phyloP scores from a whole-genome alignment of 1,140 invertebrate genomes.

The Tetramorium simillimum region DNA sequence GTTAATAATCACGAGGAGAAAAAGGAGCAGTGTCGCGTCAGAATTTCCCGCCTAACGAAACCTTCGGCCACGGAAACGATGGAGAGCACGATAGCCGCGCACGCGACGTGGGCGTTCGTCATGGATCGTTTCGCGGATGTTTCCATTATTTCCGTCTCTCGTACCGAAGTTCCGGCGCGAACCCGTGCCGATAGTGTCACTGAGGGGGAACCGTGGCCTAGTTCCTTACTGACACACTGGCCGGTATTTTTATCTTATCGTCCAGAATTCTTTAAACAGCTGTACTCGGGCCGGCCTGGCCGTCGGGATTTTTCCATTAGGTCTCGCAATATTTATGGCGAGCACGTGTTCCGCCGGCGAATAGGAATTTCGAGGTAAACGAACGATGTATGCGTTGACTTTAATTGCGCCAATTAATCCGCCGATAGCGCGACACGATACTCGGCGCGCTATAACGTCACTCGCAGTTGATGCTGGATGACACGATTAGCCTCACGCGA shows the following conservation, averaged over 20 bases:
- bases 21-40: background rate
- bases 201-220: background rate
- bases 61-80: background rate
- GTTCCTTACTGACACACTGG: background rate
- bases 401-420: slow-evolving; percentile 41
- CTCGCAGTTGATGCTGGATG: background rate
- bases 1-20: slow-evolving; percentile 26
- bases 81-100: background rate
- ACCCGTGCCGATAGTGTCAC: background rate
- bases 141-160: slow-evolving; percentile 28
- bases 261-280: background rate
- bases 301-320: background rate
- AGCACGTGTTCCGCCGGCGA: background rate
- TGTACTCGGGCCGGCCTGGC: background rate
- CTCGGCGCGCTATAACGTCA: background rate
- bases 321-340: background rate
- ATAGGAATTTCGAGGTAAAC: slow-evolving; percentile 16
- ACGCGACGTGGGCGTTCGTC: background rate
- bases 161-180: background rate
- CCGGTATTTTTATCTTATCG: slow-evolving; percentile 31
- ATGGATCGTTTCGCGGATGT: slow-evolving; percentile 19
- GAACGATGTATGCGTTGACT: background rate
- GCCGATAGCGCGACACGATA: slow-evolving; percentile 2
- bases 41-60: background rate
- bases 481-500: background rate